These are phyloP conservation scores for Macquaria ambigua DNA, from an alignment of 2,113 vertebrate genomes.

Conservation along the genomic window DNA sequence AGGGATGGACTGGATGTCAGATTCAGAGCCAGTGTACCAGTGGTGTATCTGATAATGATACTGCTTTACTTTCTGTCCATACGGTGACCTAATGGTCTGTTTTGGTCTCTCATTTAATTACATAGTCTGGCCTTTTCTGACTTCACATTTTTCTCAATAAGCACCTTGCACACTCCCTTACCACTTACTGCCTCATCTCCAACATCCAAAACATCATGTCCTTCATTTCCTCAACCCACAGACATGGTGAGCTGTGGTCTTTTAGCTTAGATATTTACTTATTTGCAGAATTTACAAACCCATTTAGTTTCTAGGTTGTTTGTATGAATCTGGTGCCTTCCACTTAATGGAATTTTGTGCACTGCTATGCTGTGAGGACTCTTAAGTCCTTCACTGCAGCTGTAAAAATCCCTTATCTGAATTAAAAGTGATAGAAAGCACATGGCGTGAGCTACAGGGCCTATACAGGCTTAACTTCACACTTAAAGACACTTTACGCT, in stretches of 20 bases:
- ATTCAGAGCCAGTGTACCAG: conserved; percentile 7
- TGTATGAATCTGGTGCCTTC: conserved; percentile 10
- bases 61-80: background rate
- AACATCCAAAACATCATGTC: background rate
- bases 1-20: background rate
- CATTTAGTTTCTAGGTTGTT: conserved; percentile 22
- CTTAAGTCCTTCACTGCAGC: conserved; percentile 29
- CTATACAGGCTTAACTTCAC: conserved; percentile 40
- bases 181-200: background rate
- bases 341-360: conserved; percentile 8
- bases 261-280: background rate
- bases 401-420: conserved; percentile 54
- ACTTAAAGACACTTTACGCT: conserved; percentile 48
- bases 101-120: background rate
- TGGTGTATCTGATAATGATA: conserved; percentile 25
- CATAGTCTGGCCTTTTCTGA: background rate
- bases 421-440: conserved; percentile 56
- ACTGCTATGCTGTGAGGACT: background rate
- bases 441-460: conserved; percentile 32
- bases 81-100: background rate
- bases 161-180: background rate
- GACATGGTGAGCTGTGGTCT: background rate
- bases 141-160: background rate
- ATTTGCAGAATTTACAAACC: conserved; percentile 11
- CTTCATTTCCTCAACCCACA: conserved; percentile 6